Evolutionary conservation across 2,113 vertebrate genomes (phyloP), one percentile per base, ranked within the genome.

Genomic region (Colossoma macropomum): DNA sequence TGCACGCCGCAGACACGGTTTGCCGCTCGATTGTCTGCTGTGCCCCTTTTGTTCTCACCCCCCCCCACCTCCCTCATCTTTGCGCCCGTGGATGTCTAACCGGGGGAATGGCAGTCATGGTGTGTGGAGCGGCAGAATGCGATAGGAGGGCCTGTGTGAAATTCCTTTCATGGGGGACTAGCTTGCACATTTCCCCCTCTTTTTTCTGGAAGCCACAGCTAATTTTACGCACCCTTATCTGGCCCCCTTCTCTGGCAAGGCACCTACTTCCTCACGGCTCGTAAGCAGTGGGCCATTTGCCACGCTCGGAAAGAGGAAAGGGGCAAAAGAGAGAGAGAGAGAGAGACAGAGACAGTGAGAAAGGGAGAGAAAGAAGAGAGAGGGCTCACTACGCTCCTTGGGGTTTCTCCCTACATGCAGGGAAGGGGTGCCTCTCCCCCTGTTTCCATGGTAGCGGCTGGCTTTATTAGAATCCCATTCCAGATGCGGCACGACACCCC

Each of bases 371-470:
- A 10, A 50, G 32, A 59, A 52, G 41, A 80, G 72, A 59, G 52
- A 48, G 71, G 34, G 69, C 74, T 77, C 63, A 79, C 77, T 45
- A 56, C 76, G 65, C 59, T 88, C 75, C 76, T 86, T 84, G 85
- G 87, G 86, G 85, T 80, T 74, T 78, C 63, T 73, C 85, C 80
- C 84, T 86, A 85, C 80, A 80, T 89, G 73, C 84, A 90, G 83
- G 59, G 88, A 92, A 90, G 90, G 88, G 91, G 91, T 92, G 92
- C 88, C 92, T 91, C 92, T 92, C 88, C 90, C 89, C 89, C 84
- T 89, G 93, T 94, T 94, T 91, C 94, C 93, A 94, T 94, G 91
- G 93, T 89, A 94, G 92, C 92, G 79, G 80, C 87, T 87, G 86
- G 90, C 92, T 94, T 93, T 92, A 94, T 94, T 92, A 92, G 89